A percentile compares a stretch with the other conserved stretches of the same genome.
Conservation (phyloP, 2,797 vertebrate genomes). For the Borostomias antarcticus region DNA sequence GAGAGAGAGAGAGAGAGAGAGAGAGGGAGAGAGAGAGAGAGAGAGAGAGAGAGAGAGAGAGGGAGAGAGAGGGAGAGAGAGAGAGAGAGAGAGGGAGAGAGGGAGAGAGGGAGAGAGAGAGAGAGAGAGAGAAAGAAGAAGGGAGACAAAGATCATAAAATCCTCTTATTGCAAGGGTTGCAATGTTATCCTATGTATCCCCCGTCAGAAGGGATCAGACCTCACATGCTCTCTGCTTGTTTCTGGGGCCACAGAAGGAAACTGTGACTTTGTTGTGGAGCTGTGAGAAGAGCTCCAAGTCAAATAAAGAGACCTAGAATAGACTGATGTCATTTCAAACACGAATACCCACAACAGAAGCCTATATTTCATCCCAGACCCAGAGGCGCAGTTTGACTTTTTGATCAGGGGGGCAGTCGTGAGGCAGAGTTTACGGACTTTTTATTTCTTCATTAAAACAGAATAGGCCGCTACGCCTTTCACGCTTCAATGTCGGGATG, state of each 20-base stretch:
- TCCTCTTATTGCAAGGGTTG: background rate
- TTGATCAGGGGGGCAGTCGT: too few species aligned
- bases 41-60: constrained; percentile 8
- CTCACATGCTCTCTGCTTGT: constrained; percentile 31
- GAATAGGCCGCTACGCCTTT: too few species aligned
- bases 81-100: background rate
- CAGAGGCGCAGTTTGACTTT: too few species aligned
- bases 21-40: constrained; percentile 9
- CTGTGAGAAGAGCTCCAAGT: constrained; percentile 43
- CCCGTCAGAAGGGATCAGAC: constrained; percentile 39
- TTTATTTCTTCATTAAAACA: too few species aligned
- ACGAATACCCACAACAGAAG: constrained; percentile 49
- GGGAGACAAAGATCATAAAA: too few species aligned
- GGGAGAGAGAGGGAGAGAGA: constrained; percentile 1
- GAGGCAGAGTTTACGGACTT: too few species aligned
- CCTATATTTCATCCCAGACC: too few species aligned
- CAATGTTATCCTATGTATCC: constrained; percentile 23
- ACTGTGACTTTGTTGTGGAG: constrained; percentile 59
- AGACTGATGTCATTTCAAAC: constrained; percentile 64
- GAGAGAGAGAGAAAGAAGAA: background rate
- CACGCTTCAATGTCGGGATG: too few species aligned
- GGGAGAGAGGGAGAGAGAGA: background rate
- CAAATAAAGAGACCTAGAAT: constrained; percentile 62
- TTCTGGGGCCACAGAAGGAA: constrained; percentile 28
- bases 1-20: background rate